A percentile compares a stretch with the other conserved stretches of the same genome.
These are phyloP conservation scores for Dasyurus viverrinus DNA, from an alignment of 2,113 vertebrate genomes.

Conservation along the genomic window DNA sequence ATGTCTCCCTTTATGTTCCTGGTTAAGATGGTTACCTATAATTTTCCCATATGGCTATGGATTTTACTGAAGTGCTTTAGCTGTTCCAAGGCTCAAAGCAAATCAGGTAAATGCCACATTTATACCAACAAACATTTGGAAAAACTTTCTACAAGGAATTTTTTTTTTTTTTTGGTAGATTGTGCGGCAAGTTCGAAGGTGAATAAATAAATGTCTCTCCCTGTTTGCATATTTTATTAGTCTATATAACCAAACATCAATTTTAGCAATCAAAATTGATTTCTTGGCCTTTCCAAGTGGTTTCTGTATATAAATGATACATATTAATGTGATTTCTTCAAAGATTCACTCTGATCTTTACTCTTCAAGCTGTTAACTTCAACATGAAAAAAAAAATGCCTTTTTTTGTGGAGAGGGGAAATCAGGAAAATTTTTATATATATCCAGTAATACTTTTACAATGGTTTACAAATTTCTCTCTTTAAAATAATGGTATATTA, in stretches of 20 bases:
- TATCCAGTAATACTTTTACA: neutral
- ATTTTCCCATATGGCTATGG: neutral
- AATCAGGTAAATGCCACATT: neutral
- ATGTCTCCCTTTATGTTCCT: neutral
- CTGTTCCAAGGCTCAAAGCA: neutral
- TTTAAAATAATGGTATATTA: neutral
- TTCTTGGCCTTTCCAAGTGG: constrained; percentile 32
- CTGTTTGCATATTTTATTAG: neutral
- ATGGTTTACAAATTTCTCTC: neutral
- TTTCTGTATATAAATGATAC: constrained; percentile 37
- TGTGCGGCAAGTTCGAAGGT: neutral
- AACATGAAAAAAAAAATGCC: neutral
- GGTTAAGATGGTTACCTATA: neutral
- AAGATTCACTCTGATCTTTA: constrained; percentile 21
- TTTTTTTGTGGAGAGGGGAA: neutral
- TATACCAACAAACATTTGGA: neutral
- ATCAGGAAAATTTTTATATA: neutral
- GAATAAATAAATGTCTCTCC: neutral
- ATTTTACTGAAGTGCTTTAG: neutral
- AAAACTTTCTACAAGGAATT: neutral
- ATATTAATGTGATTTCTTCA: constrained; percentile 33
- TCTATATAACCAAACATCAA: neutral
- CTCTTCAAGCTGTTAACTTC: constrained; percentile 27
- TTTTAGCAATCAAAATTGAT: neutral
- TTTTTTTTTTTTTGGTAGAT: neutral